These are phyloP conservation scores for Mobula birostris DNA, from an alignment of 2,113 vertebrate genomes.

Conservation along the genomic window DNA sequence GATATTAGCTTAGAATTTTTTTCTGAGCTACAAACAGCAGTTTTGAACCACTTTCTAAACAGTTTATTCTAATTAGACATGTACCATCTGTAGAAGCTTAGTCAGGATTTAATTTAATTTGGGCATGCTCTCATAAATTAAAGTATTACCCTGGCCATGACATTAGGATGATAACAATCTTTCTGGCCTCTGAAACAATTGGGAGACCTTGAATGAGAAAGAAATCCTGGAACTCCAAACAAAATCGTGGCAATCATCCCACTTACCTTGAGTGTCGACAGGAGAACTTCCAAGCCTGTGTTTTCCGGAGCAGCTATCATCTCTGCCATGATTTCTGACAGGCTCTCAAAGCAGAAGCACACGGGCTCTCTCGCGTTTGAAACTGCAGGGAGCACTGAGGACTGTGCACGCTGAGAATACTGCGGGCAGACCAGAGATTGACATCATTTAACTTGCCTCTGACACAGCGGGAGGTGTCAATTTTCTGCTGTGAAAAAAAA, in stretches of 20 bases:
- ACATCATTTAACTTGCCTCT: slow-evolving; percentile 35
- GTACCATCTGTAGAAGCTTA: no score
- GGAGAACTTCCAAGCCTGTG: slow-evolving; percentile 76
- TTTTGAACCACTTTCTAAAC: not conserved
- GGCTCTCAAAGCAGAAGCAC: slow-evolving; percentile 44
- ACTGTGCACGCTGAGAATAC: no score
- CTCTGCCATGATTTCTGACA: slow-evolving; percentile 42
- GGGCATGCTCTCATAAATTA: not conserved
- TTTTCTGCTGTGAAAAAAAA: slow-evolving; percentile 2
- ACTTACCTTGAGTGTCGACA: slow-evolving; percentile 82
- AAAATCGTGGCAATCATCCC: not conserved
- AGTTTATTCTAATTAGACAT: not conserved
- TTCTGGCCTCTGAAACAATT: not conserved
- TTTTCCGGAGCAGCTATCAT: slow-evolving; percentile 62
- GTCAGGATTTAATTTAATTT: not conserved
- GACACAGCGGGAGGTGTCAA: slow-evolving; percentile 27
- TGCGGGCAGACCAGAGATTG: slow-evolving; percentile 47
- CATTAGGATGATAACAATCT: not conserved
- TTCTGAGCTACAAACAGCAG: not conserved
- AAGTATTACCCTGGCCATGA: not conserved
- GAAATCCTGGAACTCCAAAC: not conserved
- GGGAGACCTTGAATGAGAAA: not conserved
- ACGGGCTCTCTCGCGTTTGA: slow-evolving; percentile 47
- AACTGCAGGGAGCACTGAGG: slow-evolving; percentile 47
- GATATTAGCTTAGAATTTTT: not conserved